phyloP scores from a whole-genome alignment of 2,888 invertebrate genomes.

The Empis livida region DNA sequence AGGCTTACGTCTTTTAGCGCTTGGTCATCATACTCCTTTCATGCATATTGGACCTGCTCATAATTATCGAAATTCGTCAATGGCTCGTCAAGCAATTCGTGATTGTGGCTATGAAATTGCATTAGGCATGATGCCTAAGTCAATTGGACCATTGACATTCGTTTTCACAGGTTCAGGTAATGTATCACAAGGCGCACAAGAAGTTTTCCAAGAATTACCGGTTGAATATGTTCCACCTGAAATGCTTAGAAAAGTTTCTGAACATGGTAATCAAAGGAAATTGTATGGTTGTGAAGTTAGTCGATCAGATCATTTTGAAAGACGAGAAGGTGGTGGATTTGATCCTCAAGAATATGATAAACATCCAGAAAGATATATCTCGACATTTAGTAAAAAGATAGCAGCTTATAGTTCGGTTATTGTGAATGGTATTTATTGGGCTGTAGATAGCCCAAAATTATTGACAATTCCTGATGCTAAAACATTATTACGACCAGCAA shows the following conservation, averaged over 20 bases:
- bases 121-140: conserved; percentile 90
- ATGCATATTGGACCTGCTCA: conserved; percentile 99
- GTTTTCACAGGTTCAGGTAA: conserved; percentile 98
- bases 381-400: conserved; percentile 91
- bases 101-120: conserved; percentile 99
- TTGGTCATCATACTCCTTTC: conserved; percentile 98
- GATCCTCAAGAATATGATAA: conserved; percentile 80
- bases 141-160: conserved; percentile 92
- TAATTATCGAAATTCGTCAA: conserved; percentile 94
- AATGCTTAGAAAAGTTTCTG: conserved; percentile 86
- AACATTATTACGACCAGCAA: conserved; percentile 71
- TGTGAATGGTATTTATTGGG: conserved; percentile 98
- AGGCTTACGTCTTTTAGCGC: conserved; percentile 74
- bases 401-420: conserved; percentile 96
- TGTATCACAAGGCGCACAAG: conserved; percentile 86
- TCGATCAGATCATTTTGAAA: conserved; percentile 82
- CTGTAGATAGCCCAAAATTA: conserved; percentile 88
- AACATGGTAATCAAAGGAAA: conserved; percentile 95
- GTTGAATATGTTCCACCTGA: conserved; percentile 95
- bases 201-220: conserved; percentile 92
- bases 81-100: conserved; percentile 93
- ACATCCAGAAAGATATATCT: conserved; percentile 86
- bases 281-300: conserved; percentile 94
- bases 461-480: conserved; percentile 98
- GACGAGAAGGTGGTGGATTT: conserved; percentile 86